Conservation (phyloP, 2,888 invertebrate genomes). For the Drosophila fulvimacula region DNA sequence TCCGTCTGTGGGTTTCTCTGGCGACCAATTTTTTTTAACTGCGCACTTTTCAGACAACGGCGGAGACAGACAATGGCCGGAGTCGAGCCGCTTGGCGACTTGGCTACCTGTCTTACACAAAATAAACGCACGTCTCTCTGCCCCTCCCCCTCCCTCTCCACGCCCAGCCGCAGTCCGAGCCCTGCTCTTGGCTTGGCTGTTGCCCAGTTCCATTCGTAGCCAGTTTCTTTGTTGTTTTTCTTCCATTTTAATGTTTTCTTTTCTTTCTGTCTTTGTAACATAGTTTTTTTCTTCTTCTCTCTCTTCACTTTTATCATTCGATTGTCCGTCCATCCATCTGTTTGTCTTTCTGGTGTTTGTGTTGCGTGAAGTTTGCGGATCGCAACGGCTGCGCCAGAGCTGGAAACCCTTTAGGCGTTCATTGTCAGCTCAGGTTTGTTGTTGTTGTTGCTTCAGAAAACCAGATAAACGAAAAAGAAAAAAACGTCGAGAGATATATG, state of each 20-base stretch:
- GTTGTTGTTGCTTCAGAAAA: conserved; percentile 42
- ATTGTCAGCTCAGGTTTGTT: conserved; percentile 72
- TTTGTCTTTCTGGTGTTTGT: conserved; percentile 41
- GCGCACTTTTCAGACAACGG: conserved; percentile 73
- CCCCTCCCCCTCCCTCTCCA: not conserved
- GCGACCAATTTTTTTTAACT: conserved; percentile 64
- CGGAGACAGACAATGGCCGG: conserved; percentile 58
- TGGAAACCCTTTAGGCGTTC: conserved; percentile 77
- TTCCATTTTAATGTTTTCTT: conserved; percentile 60
- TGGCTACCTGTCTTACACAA: conserved; percentile 79
- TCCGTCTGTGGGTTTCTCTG: conserved; percentile 41
- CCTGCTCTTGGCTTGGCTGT: conserved; percentile 48
- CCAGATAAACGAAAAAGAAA: conserved; percentile 58
- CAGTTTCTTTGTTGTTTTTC: conserved; percentile 46
- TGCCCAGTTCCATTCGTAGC: conserved; percentile 54
- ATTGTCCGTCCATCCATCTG: conserved; percentile 48
- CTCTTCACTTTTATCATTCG: conserved; percentile 27
- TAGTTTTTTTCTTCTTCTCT: conserved; percentile 55
- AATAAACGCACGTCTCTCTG: conserved; percentile 73
- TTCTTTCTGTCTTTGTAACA: conserved; percentile 69
- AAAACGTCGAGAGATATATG: conserved; percentile 59
- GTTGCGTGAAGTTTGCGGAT: conserved; percentile 34
- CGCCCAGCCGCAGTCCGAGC: conserved; percentile 11
- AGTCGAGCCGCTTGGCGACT: conserved; percentile 63
- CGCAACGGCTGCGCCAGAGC: conserved; percentile 19